Evolutionary conservation across 2,888 invertebrate genomes (phyloP).

Genomic region (Siphonodentalium dalli): DNA sequence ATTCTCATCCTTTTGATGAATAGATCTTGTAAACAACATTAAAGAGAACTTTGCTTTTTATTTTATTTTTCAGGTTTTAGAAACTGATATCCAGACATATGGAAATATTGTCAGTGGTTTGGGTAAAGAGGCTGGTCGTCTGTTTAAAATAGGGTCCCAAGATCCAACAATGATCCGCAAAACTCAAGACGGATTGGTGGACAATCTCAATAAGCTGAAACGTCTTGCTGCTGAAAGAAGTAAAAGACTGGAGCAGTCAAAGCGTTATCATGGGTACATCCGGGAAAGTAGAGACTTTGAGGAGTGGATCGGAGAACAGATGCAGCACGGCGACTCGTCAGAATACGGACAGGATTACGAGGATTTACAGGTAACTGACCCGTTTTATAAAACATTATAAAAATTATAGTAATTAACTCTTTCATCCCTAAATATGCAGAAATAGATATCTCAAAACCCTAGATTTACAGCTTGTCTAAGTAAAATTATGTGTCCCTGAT

Average conservation of each 20-base stretch:
- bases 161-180: constrained; percentile 69
- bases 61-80: constrained; percentile 73
- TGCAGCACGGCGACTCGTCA: constrained; percentile 87
- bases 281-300: constrained; percentile 80
- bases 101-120: constrained; percentile 57
- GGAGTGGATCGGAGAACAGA: constrained; percentile 95
- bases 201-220: constrained; percentile 79
- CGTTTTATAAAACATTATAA: neutral
- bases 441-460: no score
- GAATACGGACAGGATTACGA: constrained; percentile 98
- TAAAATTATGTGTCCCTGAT: no score
- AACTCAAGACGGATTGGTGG: constrained; percentile 60
- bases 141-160: constrained; percentile 78
- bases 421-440: no score
- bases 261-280: constrained; percentile 73
- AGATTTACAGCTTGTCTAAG: no score
- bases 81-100: constrained; percentile 62
- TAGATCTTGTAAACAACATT: neutral
- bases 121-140: constrained; percentile 51
- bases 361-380: constrained; percentile 71
- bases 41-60: no score
- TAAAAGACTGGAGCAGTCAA: constrained; percentile 88
- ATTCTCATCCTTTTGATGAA: no score
- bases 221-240: constrained; percentile 80
- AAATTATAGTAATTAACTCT: no score